A percentile compares a stretch with the other conserved stretches of the same genome.
These are phyloP conservation scores for Patella caerulea DNA, from an alignment of 2,888 invertebrate species.

Conservation along the genomic window DNA sequence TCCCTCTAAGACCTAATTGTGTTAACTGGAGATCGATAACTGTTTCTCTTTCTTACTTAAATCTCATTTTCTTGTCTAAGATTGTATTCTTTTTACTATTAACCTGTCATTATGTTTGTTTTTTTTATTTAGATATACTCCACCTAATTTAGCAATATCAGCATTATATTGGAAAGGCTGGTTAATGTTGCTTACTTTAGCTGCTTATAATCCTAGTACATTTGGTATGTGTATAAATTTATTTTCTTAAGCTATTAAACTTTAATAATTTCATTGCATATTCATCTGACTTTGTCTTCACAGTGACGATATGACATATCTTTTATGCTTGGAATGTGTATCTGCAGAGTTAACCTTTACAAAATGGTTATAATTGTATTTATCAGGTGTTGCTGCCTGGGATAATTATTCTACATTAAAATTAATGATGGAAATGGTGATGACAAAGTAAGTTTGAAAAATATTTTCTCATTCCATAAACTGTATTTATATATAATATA, in stretches of 20 bases:
- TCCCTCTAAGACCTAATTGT: too few species aligned
- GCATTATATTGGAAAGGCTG: slow-evolving; percentile 95
- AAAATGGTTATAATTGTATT: slow-evolving; percentile 9
- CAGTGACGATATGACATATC: too few species aligned
- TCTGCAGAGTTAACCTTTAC: neutral
- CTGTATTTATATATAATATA: neutral
- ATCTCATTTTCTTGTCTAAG: too few species aligned
- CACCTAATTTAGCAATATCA: slow-evolving; percentile 92
- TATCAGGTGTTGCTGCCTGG: slow-evolving; percentile 80
- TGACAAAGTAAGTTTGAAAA: slow-evolving; percentile 82
- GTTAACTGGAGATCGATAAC: too few species aligned
- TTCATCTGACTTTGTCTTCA: too few species aligned
- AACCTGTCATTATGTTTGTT: too few species aligned
- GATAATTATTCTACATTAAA: slow-evolving; percentile 90
- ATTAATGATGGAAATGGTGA: slow-evolving; percentile 95
- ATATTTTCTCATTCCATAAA: neutral
- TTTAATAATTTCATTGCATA: too few species aligned
- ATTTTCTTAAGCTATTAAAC: neutral
- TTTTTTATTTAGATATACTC: slow-evolving; percentile 75
- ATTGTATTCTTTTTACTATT: too few species aligned
- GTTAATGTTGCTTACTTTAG: slow-evolving; percentile 87
- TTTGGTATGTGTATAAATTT: slow-evolving; percentile 78
- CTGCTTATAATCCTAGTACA: slow-evolving; percentile 91
- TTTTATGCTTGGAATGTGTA: neutral
- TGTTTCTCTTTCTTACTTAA: too few species aligned